phyloP scores from a whole-genome alignment of 2,113 vertebrate genomes.

The Polyodon spathula region DNA sequence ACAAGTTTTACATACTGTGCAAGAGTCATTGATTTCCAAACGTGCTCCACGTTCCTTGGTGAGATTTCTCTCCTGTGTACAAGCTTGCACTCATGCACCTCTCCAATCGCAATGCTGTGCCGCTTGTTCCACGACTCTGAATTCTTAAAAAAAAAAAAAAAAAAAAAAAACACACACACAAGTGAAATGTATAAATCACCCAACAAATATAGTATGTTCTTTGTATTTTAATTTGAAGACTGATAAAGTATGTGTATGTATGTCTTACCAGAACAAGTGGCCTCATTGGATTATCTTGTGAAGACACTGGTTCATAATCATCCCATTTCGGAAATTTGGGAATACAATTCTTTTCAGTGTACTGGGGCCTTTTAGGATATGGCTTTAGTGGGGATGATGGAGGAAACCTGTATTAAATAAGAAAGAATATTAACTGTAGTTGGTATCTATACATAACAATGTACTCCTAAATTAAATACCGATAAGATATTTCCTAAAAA shows the following conservation, averaged over 20 bases:
- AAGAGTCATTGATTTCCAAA: slow-evolving; percentile 70
- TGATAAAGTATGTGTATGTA: too few species aligned
- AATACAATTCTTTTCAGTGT: slow-evolving; percentile 35
- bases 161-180: too few species aligned
- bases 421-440: neutral
- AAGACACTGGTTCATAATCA: slow-evolving; percentile 34
- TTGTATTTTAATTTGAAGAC: too few species aligned
- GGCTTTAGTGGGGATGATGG: slow-evolving; percentile 68
- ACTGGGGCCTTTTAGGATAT: slow-evolving; percentile 49
- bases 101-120: slow-evolving; percentile 77
- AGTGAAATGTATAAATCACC: too few species aligned
- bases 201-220: too few species aligned
- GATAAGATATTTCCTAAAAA: neutral
- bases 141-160: slow-evolving; percentile 57
- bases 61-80: slow-evolving; percentile 57
- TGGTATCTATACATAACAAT: too few species aligned
- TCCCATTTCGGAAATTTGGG: slow-evolving; percentile 62
- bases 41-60: slow-evolving; percentile 63
- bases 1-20: slow-evolving; percentile 47
- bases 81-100: slow-evolving; percentile 60
- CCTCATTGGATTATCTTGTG: slow-evolving; percentile 51
- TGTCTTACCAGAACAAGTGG: slow-evolving; percentile 53
- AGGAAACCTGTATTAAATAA: slow-evolving; percentile 64
- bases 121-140: slow-evolving; percentile 72
- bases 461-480: neutral